A percentile compares a stretch with the other conserved stretches of the same genome.
These are phyloP conservation scores for Esox lucius DNA, from an alignment of 2,797 vertebrate species.

Conservation along the genomic window DNA sequence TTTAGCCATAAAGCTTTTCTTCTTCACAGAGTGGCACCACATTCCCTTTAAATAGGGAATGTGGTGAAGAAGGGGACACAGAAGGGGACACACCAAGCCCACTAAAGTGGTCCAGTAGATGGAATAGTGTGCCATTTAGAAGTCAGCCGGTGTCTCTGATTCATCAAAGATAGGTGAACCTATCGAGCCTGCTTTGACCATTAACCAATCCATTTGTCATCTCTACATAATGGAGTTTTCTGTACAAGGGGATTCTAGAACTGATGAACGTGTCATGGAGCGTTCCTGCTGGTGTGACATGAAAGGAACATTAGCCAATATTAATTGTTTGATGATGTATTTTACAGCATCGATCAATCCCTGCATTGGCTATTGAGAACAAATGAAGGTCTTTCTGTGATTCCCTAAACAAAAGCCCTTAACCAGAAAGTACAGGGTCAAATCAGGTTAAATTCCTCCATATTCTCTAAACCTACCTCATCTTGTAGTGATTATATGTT, in stretches of 20 bases:
- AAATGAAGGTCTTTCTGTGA: constrained; percentile 37
- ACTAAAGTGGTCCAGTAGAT: no score
- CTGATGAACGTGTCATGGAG: constrained; percentile 32
- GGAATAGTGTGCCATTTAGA: no score
- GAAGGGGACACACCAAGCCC: no score
- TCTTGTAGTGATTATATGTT: no score
- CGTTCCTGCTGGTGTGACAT: constrained; percentile 40
- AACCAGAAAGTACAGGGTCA: neutral
- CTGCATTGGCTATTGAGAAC: constrained; percentile 45
- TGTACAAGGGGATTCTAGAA: constrained; percentile 59
- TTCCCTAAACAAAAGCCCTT: neutral
- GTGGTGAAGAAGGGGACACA: no score
- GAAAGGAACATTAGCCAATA: constrained; percentile 34
- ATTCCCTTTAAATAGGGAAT: no score
- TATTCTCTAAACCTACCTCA: no score
- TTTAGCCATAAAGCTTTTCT: no score
- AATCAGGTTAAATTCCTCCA: no score
- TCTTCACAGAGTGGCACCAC: no score
- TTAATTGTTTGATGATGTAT: constrained; percentile 55
- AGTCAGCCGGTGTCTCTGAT: constrained; percentile 40
- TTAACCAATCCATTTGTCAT: constrained; percentile 23
- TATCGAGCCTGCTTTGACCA: constrained; percentile 18
- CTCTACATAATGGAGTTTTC: constrained; percentile 27
- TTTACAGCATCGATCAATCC: constrained; percentile 4
- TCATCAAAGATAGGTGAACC: constrained; percentile 32